Evolutionary conservation across 2,888 invertebrate species (phyloP).

Genomic region (Caenorhabditis sp.): DNA sequence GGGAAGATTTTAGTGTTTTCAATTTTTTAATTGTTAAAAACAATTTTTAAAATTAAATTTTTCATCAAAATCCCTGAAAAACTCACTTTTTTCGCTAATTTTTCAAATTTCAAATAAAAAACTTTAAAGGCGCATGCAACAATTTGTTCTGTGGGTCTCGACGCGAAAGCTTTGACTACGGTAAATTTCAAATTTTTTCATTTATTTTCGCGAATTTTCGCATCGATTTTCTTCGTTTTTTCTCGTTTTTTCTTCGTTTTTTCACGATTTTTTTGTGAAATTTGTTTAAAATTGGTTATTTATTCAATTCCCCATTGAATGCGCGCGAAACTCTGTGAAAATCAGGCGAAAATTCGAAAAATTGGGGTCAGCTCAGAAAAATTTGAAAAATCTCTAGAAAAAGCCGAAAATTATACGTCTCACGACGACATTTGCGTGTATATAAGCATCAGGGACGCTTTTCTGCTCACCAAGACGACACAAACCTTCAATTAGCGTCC

Average conservation of each 20-base stretch:
- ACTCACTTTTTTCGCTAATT: background rate
- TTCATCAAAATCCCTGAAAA: background rate
- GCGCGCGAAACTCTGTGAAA: too few relatives aligned
- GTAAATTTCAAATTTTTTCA: background rate
- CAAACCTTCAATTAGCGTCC: background rate
- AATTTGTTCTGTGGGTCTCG: background rate
- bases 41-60: too few relatives aligned
- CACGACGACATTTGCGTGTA: background rate
- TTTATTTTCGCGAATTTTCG: background rate
- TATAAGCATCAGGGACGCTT: background rate
- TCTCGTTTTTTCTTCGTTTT: background rate
- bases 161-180: background rate
- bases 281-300: too few relatives aligned
- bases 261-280: background rate
- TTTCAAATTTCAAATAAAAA: too few relatives aligned
- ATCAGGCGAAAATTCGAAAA: too few relatives aligned
- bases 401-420: too few relatives aligned
- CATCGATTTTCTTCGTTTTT: background rate
- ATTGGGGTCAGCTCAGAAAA: too few relatives aligned
- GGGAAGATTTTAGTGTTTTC: background rate
- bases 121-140: background rate
- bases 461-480: background rate
- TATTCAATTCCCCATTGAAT: too few relatives aligned
- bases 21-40: background rate
- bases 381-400: too few relatives aligned